phyloP scores from a whole-genome alignment of 2,888 invertebrate genomes.

The Macropis europaea region DNA sequence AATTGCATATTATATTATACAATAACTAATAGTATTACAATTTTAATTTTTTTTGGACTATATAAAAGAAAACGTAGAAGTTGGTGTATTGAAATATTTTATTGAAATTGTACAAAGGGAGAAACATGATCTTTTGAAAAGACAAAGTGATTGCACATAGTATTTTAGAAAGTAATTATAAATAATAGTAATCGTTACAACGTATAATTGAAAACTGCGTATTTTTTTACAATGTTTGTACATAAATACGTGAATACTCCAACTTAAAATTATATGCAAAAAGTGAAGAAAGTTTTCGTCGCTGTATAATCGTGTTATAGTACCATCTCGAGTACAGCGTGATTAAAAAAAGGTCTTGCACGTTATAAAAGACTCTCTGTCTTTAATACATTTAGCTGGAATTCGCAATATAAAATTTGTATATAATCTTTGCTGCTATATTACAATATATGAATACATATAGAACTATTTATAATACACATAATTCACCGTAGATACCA shows the following conservation, averaged over 20 bases:
- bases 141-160: not conserved
- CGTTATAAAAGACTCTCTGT: slow-evolving; percentile 3
- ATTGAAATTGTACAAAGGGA: slow-evolving; percentile 34
- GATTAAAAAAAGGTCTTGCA: slow-evolving; percentile 16
- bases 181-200: slow-evolving; percentile 12
- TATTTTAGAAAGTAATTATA: not conserved
- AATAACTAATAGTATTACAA: no score
- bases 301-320: not conserved
- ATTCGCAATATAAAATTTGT: slow-evolving; percentile 47
- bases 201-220: slow-evolving; percentile 26
- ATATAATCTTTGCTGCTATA: slow-evolving; percentile 53
- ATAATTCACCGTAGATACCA: slow-evolving; percentile 56
- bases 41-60: no score
- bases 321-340: slow-evolving; percentile 1
- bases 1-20: no score
- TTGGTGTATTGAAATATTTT: not conserved
- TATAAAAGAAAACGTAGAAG: not conserved
- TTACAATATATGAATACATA: slow-evolving; percentile 60
- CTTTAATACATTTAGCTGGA: slow-evolving; percentile 24
- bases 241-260: slow-evolving; percentile 19
- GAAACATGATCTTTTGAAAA: not conserved
- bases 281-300: not conserved
- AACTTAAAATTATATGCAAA: slow-evolving; percentile 16
- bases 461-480: slow-evolving; percentile 60
- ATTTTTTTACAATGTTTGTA: slow-evolving; percentile 45